phyloP scores from a whole-genome alignment of 2,888 invertebrate species.

The Digitonthophagus gazella region DNA sequence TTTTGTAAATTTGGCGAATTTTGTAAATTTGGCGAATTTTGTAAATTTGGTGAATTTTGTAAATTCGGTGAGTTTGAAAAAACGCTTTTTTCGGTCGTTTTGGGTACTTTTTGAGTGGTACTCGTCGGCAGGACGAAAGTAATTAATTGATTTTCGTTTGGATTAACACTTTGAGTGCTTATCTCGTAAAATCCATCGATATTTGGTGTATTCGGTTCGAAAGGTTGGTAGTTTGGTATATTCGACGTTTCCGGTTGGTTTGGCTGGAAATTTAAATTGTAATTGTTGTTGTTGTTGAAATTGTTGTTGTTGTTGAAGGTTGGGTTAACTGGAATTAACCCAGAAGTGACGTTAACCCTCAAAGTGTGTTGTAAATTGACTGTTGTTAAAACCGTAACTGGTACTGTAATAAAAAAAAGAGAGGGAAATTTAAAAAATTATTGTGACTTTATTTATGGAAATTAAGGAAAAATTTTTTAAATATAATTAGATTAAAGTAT shows the following conservation, averaged over 20 bases:
- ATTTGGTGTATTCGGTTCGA: background rate
- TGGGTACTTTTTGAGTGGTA: background rate
- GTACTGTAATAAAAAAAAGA: slow-evolving; percentile 41
- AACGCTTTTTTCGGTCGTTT: background rate
- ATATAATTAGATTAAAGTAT: no score
- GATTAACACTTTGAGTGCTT: no score
- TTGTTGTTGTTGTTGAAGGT: background rate
- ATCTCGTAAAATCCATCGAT: background rate
- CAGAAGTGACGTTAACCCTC: slow-evolving; percentile 41
- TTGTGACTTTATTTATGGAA: no score
- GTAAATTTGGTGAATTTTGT: no score
- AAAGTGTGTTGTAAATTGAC: slow-evolving; percentile 55
- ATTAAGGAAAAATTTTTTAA: no score
- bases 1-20: slow-evolving; percentile 16
- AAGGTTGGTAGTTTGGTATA: no score
- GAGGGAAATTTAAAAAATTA: no score
- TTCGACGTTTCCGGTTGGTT: no score
- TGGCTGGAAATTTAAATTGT: background rate
- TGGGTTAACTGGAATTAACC: slow-evolving; percentile 26
- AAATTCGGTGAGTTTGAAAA: background rate
- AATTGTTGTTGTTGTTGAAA: background rate
- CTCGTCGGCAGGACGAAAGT: slow-evolving; percentile 13
- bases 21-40: background rate
- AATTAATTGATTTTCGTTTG: no score
- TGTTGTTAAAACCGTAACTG: slow-evolving; percentile 50